Evolutionary conservation across 30 jellyfish, hydroid and myxozoan species (phyloP).

Genomic region (Chironex yamaguchii): DNA sequence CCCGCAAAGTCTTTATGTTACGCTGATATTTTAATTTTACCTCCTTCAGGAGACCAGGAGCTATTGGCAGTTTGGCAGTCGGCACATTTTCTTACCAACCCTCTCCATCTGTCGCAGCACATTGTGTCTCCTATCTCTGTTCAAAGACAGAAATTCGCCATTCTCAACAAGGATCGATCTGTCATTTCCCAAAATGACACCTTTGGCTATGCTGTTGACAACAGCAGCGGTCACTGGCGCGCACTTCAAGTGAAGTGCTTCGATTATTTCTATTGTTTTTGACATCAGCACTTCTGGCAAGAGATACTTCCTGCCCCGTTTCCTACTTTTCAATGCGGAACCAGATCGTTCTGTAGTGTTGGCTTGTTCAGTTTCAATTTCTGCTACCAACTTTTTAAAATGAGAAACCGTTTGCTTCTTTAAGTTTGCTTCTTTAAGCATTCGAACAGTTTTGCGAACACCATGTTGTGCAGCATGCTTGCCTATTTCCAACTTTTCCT

Average conservation of each 20-base stretch:
- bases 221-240: conserved; percentile 40
- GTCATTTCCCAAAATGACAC: conserved; percentile 35
- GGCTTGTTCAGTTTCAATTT: too few species aligned
- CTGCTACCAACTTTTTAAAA: too few species aligned
- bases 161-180: conserved; percentile 29
- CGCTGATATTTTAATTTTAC: conserved; percentile 36
- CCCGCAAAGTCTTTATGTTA: conserved; percentile 1
- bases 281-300: conserved; percentile 22
- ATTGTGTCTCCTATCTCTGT: conserved; percentile 37
- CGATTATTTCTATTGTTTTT: conserved; percentile 16
- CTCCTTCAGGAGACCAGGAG: conserved; percentile 68
- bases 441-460: neutral
- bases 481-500: neutral
- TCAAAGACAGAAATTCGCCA: conserved; percentile 25
- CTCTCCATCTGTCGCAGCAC: conserved; percentile 52
- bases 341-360: too few species aligned
- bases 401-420: conserved; percentile 9
- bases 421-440: conserved; percentile 2
- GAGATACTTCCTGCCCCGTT: neutral
- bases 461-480: conserved; percentile 16
- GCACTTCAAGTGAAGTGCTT: conserved; percentile 24
- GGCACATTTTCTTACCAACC: conserved; percentile 18
- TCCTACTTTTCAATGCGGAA: neutral
- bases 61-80: conserved; percentile 51
- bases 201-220: conserved; percentile 26